Percentiles rank a stretch among this genome's conserved stretches.
Conservation (phyloP, 2,888 invertebrate genomes). For the Ormia ochracea region DNA sequence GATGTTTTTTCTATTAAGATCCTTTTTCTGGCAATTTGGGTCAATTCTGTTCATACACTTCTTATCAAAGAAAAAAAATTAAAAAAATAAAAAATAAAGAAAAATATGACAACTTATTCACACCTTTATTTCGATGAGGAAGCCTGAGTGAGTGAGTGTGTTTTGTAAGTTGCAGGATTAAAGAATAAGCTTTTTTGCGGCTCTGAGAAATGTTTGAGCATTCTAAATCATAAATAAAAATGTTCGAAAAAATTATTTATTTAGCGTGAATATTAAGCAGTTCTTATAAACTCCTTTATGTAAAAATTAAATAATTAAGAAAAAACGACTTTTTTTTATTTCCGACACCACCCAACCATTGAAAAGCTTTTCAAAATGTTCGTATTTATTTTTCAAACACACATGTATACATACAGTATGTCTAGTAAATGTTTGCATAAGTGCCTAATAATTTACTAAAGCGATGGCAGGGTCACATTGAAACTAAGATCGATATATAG, state of each 20-base stretch:
- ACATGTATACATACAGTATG: too few relatives aligned
- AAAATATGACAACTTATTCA: conserved; percentile 36
- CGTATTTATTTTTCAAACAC: too few relatives aligned
- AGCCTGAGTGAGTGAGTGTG: neutral
- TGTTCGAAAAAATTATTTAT: neutral
- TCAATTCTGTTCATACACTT: conserved; percentile 43
- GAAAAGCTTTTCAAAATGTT: neutral
- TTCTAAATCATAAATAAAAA: neutral
- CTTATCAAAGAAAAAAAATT: too few relatives aligned
- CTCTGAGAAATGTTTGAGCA: neutral
- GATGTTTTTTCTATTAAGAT: conserved; percentile 27
- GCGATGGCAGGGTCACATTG: too few relatives aligned
- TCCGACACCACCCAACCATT: conserved; percentile 30
- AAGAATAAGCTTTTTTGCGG: neutral
- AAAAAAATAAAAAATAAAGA: too few relatives aligned
- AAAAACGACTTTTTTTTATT: neutral
- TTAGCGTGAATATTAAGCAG: conserved; percentile 3
- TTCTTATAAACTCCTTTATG: neutral
- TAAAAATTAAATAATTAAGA: neutral
- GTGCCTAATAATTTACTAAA: too few relatives aligned
- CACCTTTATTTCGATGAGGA: conserved; percentile 31
- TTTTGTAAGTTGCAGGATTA: neutral
- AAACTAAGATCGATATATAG: too few relatives aligned
- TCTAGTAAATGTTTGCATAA: too few relatives aligned
- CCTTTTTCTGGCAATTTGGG: conserved; percentile 46